A percentile compares a stretch with the other conserved stretches of the same genome.
These are phyloP conservation scores for Lasioglossum marginatum DNA, from an alignment of 2,888 invertebrate species.

Conservation along the genomic window DNA sequence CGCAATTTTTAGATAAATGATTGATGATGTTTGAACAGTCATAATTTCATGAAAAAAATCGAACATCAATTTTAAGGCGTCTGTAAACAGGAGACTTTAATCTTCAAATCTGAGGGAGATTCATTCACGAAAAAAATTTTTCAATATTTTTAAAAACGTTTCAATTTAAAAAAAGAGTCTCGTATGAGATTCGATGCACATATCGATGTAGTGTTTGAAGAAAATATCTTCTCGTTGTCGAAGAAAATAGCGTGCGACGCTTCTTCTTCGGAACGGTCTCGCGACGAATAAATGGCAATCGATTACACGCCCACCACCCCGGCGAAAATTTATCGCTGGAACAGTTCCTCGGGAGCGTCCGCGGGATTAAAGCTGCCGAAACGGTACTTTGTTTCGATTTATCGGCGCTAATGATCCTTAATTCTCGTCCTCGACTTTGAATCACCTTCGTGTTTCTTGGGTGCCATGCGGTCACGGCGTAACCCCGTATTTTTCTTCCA, in stretches of 20 bases:
- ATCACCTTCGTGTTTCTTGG: constrained; percentile 24
- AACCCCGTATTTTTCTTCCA: constrained; percentile 1
- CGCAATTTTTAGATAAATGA: too few relatives aligned
- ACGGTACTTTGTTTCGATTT: constrained; percentile 61
- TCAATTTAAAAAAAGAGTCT: neutral
- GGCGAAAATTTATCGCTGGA: constrained; percentile 49
- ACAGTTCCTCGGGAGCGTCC: constrained; percentile 25
- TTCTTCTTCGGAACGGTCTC: neutral
- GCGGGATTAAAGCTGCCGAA: constrained; percentile 49
- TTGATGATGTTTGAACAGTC: too few relatives aligned
- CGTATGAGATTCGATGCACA: neutral
- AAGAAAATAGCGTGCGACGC: neutral
- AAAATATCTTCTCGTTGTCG: neutral
- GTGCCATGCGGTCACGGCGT: neutral
- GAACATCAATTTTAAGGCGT: too few relatives aligned
- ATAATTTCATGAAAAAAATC: too few relatives aligned
- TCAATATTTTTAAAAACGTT: too few relatives aligned
- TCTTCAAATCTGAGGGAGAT: too few relatives aligned
- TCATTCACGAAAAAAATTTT: too few relatives aligned
- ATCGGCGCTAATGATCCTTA: constrained; percentile 63
- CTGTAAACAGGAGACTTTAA: too few relatives aligned
- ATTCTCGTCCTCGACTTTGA: constrained; percentile 49
- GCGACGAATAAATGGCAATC: constrained; percentile 29
- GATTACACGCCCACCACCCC: constrained; percentile 35
- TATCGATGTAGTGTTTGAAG: neutral